phyloP scores from a whole-genome alignment of 2,888 invertebrate species.

The Chrysomela aeneicollis region DNA sequence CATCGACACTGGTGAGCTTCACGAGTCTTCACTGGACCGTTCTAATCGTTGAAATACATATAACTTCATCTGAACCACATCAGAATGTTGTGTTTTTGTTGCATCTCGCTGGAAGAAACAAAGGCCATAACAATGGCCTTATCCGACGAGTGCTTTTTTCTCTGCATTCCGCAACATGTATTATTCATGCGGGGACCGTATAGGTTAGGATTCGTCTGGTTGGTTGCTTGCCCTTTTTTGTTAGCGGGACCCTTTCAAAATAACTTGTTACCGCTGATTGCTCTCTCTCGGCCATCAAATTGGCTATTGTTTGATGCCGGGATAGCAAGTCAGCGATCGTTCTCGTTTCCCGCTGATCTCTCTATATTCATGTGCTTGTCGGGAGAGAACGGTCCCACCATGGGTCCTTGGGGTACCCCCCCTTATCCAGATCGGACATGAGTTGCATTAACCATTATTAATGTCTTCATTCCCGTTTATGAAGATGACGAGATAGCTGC shows the following conservation, averaged over 20 bases:
- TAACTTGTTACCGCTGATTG: conserved; percentile 24
- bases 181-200: conserved; percentile 41
- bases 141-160: conserved; percentile 45
- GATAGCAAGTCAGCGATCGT: not conserved
- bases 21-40: conserved; percentile 3
- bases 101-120: conserved; percentile 32
- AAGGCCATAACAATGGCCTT: conserved; percentile 48
- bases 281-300: conserved; percentile 13
- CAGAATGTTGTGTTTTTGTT: conserved; percentile 41
- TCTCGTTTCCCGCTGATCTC: not conserved
- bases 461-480: conserved; percentile 29
- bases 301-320: not conserved
- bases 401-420: not conserved
- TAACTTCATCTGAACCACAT: conserved; percentile 48
- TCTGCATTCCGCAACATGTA: conserved; percentile 43
- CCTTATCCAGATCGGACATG: no score
- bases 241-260: conserved; percentile 1
- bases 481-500: conserved; percentile 28
- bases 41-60: conserved; percentile 50
- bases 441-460: no score
- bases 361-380: not conserved
- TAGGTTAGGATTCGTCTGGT: conserved; percentile 37
- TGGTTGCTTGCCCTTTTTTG: not conserved
- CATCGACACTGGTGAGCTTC: not conserved
- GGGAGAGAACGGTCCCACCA: not conserved